Conservation (phyloP, 2,113 vertebrate species). For the Cnemophilus loriae region DNA sequence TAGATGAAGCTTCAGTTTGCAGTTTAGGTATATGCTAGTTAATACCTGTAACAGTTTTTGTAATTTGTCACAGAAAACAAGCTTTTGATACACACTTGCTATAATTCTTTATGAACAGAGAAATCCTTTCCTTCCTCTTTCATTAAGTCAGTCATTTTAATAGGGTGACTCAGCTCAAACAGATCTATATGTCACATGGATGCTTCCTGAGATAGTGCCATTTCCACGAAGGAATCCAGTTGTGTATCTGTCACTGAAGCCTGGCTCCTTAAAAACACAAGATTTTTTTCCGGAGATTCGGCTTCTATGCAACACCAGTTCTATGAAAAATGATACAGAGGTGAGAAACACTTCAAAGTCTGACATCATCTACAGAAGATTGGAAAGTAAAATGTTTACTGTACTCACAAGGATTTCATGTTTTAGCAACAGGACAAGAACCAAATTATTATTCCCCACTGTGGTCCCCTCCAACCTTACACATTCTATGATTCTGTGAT, state of each 20-base stretch:
- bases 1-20: not conserved
- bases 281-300: constrained; percentile 55
- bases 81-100: not conserved
- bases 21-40: not conserved
- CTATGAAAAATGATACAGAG: not conserved
- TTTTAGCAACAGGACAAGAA: not conserved
- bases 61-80: not conserved
- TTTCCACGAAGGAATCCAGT: not conserved
- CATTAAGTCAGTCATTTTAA: not conserved
- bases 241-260: constrained; percentile 12
- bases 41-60: not conserved
- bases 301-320: not conserved
- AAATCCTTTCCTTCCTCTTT: not conserved
- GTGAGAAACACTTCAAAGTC: constrained; percentile 20
- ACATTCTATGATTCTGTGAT: not conserved
- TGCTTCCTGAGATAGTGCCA: constrained; percentile 52
- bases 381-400: not conserved
- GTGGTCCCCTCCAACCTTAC: not conserved
- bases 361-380: not conserved
- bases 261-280: not conserved
- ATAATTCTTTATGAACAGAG: not conserved
- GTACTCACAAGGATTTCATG: not conserved
- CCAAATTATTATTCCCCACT: not conserved
- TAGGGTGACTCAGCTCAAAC: constrained; percentile 56
- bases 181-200: constrained; percentile 49